Base-by-base conservation (phyloP, 2,113 vertebrate species). In the human region DNA sequence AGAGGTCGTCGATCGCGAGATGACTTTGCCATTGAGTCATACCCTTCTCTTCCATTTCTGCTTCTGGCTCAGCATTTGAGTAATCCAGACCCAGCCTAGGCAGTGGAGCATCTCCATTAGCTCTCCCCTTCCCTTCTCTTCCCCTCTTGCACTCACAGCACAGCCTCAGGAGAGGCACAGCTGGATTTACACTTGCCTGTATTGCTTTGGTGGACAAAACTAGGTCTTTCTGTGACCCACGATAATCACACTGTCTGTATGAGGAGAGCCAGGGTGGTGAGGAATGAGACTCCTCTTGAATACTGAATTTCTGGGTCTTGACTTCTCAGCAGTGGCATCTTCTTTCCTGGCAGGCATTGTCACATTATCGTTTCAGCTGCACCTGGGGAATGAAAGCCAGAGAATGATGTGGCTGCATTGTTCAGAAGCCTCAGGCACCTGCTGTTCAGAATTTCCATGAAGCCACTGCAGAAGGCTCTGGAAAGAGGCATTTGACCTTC, bases 401-500 rank as follows among this genome's bases (percentile, higher is more conserved):
- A 94, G 55, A 79, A 72, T 23, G 89, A 73, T 57, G 64, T 90
- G 88, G 45, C 35, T 72, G 27, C 40, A 9, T 45, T 72, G 32
- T 68, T 59, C 50, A 57, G 88, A 70, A 89, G 90, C 38, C 93
- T 57, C 8, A 64, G 82, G 59, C 25, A 27, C 73, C 66, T 85
- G 80, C 76, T 81, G 80, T 52, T 85, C 66, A 1, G 45, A 95
- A 22, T 80, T 70, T 73, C 84, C 32, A n/a, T 18, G 94, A 35
- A 82, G 70, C 76, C 35, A 88, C 81, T 5, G 43, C 35, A 10
- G 76, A 93, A 93, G 61, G 35, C 32, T 81, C 76, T 82, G 88
- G 90, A 70, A 95, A 97, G 94, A 96, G 76, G 85, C 73, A 70
- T 89, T 94, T 72, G 84, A 96, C 85, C 80, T 87, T 94, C 72